A percentile compares a stretch with the other conserved stretches of the same genome.
Evolutionary conservation across 1,140 invertebrate genomes (phyloP).

Genomic region (Trichonephila clavata): DNA sequence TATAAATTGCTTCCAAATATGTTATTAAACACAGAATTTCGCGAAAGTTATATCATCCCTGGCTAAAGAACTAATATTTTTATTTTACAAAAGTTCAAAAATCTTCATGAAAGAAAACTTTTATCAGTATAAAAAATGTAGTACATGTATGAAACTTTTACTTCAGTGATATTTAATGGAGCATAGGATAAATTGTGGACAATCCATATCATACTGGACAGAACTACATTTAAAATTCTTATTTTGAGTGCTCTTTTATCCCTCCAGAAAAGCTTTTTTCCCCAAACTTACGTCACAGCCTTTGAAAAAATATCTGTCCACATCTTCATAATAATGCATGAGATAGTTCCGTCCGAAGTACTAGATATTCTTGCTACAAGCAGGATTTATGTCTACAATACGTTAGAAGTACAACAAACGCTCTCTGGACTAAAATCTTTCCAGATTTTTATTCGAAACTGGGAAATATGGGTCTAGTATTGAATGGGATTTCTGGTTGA

Average conservation of each 20-base stretch:
- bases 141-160: not conserved
- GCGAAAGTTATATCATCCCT: too few relatives aligned
- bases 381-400: not conserved
- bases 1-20: too few relatives aligned
- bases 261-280: not conserved
- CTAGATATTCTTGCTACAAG: not conserved
- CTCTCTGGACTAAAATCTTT: not conserved
- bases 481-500: not conserved
- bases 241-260: not conserved
- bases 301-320: not conserved
- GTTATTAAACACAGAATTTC: too few relatives aligned
- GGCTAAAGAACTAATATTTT: too few relatives aligned
- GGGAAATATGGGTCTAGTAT: not conserved
- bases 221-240: not conserved
- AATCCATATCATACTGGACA: not conserved
- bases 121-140: too few relatives aligned
- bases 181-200: not conserved
- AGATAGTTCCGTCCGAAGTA: not conserved
- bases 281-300: not conserved
- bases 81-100: too few relatives aligned
- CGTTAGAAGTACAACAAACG: not conserved
- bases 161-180: not conserved
- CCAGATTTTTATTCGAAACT: not conserved
- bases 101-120: too few relatives aligned
- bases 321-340: not conserved